phyloP scores from a whole-genome alignment of 2,113 vertebrate genomes.

The Sialia sialis region DNA sequence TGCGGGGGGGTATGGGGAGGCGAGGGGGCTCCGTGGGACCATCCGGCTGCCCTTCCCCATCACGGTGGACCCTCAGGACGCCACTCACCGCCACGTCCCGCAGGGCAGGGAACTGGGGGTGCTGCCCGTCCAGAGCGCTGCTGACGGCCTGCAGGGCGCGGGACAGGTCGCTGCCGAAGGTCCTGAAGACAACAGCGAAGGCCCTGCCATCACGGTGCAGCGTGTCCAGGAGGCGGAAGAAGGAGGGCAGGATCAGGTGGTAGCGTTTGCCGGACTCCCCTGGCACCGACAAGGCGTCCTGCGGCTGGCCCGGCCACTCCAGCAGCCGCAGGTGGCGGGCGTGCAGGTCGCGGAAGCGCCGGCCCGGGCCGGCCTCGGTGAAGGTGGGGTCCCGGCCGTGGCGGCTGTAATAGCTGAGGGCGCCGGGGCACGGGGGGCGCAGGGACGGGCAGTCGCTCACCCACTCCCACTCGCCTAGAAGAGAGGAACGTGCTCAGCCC shows the following conservation, averaged over 20 bases:
- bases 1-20: accelerated
- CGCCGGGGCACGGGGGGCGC: constrained; percentile 71
- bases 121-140: constrained; percentile 74
- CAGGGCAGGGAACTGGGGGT: constrained; percentile 82
- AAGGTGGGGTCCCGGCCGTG: constrained; percentile 76
- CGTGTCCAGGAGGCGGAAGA: constrained; percentile 81
- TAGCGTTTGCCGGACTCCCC: constrained; percentile 74
- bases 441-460: constrained; percentile 79
- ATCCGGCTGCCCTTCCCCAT: not conserved
- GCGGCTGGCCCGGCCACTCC: constrained; percentile 76
- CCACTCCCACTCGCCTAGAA: constrained; percentile 87
- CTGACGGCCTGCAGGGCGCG: constrained; percentile 67
- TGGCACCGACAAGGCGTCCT: constrained; percentile 68
- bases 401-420: constrained; percentile 77
- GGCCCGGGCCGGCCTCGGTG: constrained; percentile 68
- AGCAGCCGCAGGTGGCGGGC: constrained; percentile 75
- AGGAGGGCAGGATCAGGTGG: constrained; percentile 87
- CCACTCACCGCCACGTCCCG: constrained; percentile 63
- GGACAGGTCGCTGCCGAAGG: constrained; percentile 83
- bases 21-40: accelerated
- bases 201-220: constrained; percentile 69
- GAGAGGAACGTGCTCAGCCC: not conserved
- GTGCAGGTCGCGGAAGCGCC: constrained; percentile 70
- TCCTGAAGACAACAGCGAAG: constrained; percentile 82
- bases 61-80: accelerated